These are phyloP conservation scores for Macrostomum lignano DNA, from an alignment of 1,140 invertebrate species.

Conservation along the genomic window DNA sequence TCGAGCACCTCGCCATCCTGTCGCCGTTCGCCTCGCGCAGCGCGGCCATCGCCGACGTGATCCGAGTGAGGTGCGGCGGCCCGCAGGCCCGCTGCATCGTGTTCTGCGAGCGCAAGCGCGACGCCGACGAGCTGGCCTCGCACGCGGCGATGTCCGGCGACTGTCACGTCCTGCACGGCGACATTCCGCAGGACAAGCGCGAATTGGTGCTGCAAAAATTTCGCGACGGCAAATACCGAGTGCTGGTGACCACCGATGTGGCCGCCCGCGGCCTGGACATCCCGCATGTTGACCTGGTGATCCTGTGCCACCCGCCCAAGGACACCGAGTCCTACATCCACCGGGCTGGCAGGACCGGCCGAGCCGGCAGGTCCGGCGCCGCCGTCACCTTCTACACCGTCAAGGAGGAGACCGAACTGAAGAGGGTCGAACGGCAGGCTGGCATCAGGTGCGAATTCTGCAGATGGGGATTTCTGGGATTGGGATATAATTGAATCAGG, in stretches of 20 bases:
- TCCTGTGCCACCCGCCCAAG: constrained; percentile 18
- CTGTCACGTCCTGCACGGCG: constrained; percentile 21
- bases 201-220: constrained; percentile 21
- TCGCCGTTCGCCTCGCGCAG: constrained; percentile 14
- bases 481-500: not conserved
- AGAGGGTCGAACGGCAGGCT: constrained; percentile 14
- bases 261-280: constrained; percentile 24
- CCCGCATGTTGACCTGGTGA: constrained; percentile 22
- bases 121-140: constrained; percentile 16
- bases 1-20: constrained; percentile 20
- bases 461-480: not conserved
- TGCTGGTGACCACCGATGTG: constrained; percentile 23
- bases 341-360: constrained; percentile 20
- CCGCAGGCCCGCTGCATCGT: constrained; percentile 18
- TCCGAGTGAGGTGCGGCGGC: constrained; percentile 16
- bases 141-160: constrained; percentile 14
- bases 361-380: constrained; percentile 20
- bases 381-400: constrained; percentile 18
- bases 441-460: constrained; percentile 8
- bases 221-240: constrained; percentile 15
- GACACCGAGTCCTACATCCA: constrained; percentile 9
- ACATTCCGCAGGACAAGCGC: constrained; percentile 21
- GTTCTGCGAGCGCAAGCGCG: constrained; percentile 22
- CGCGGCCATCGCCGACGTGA: constrained; percentile 13
- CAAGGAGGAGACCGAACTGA: constrained; percentile 13